A percentile compares a stretch with the other conserved stretches of the same genome.
Conservation (phyloP, 2,113 vertebrate species). For the Notothenia rossii region DNA sequence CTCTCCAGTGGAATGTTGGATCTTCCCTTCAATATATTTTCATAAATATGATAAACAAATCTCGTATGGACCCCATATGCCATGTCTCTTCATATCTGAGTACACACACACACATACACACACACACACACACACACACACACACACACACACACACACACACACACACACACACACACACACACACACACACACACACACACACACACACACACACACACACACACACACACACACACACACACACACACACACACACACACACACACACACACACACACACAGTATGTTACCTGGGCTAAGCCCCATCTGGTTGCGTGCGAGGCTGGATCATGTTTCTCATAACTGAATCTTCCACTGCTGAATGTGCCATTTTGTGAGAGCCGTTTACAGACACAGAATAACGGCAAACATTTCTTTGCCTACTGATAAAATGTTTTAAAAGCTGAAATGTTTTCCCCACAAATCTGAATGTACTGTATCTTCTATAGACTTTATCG, state of each 20-base stretch:
- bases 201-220: neutral
- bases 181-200: neutral
- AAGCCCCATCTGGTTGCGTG: slow-evolving; percentile 68
- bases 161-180: too few species aligned
- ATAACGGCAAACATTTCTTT: slow-evolving; percentile 17
- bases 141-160: too few species aligned
- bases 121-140: too few species aligned
- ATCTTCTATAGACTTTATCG: neutral
- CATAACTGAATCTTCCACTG: slow-evolving; percentile 56
- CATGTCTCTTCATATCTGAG: slow-evolving; percentile 4
- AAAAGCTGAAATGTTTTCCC: slow-evolving; percentile 5
- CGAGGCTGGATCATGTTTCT: slow-evolving; percentile 59
- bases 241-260: too few species aligned
- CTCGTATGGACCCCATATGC: neutral
- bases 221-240: too few species aligned
- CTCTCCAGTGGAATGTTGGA: slow-evolving; percentile 6
- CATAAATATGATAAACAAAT: slow-evolving; percentile 23
- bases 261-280: too few species aligned
- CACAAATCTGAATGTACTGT: neutral
- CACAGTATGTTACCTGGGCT: slow-evolving; percentile 42
- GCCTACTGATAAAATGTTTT: slow-evolving; percentile 23
- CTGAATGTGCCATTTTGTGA: slow-evolving; percentile 26
- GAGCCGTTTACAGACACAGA: slow-evolving; percentile 45
- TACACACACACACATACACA: neutral
- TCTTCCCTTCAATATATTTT: slow-evolving; percentile 20